Conservation (phyloP, 92 coral and sea anemone genomes). For the Umimayanthus kanabou region DNA sequence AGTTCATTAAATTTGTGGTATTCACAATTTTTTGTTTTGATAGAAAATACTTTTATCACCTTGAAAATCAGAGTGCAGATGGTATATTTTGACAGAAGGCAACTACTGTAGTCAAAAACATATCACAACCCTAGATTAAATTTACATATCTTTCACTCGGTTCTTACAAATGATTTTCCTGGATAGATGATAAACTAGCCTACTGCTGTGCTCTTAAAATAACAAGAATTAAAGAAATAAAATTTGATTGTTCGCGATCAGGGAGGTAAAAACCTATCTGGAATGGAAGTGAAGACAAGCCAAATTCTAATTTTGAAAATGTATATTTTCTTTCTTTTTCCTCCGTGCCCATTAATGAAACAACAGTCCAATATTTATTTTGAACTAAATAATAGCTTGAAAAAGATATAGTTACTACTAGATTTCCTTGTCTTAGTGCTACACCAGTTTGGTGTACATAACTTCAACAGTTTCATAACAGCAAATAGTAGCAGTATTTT, state of each 20-base stretch:
- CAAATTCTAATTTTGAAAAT: background rate
- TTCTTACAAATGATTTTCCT: background rate
- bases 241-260: background rate
- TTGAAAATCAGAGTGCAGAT: constrained; percentile 20
- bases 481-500: no score
- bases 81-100: constrained; percentile 16
- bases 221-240: background rate
- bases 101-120: constrained; percentile 15
- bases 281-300: background rate
- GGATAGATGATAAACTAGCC: background rate
- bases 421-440: background rate
- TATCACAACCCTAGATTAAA: background rate
- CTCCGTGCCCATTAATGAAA: no score
- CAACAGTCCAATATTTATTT: background rate
- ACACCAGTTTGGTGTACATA: background rate
- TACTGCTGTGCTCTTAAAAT: background rate
- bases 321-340: background rate
- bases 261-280: background rate
- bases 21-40: background rate
- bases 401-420: background rate
- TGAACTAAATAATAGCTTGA: background rate
- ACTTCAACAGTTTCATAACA: background rate
- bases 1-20: background rate
- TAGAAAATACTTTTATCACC: constrained; percentile 6
- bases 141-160: background rate